Evolutionary conservation across 2,888 invertebrate genomes (phyloP), one percentile per base, ranked within the genome.

Genomic region (Limulus polyphemus): DNA sequence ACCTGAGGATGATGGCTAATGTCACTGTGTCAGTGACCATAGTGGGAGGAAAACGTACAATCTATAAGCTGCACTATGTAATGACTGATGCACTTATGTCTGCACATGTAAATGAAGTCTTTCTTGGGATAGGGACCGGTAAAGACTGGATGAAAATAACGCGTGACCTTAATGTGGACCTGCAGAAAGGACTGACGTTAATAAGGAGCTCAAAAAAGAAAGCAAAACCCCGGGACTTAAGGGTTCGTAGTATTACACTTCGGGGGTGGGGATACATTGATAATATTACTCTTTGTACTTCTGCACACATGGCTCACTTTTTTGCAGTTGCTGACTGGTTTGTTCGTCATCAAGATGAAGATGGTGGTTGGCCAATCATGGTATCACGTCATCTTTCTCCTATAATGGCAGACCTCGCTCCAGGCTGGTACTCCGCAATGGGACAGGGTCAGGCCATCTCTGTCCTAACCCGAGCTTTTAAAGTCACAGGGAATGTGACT

Each of bases 351-450:
- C 98, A 98, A 79, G 88, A 94, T 74, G 75, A 81, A 59, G 83
- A 85, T 17, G 98, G 98, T 56, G 98, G 95, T 65, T 98, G 97
- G 93, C 83, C 90, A 57, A 90, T 93, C 74, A 88, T 89, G 59
- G 94, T 93, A 57, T 82, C 83, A 62, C 80, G 93, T 49, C 69
- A 65, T 32, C 62, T 74, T 52, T 73, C 85, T 82, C 78, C 82
- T 86, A 69, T 84, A 56, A 86, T 87, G 46, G 86, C 87, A 76
- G 86, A 87, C 70, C 81, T 97, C 57, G 81, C 82, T 69, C 86
- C 92, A 1, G 93, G 93, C 64, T 94, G 94, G 94, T 88, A 93
- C 76, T 97, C 95, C 0, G 92, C 97, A 0, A 99, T 99, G 99
- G 94, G 92, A 3, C 98, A 99, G 76, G 98, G 99, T 0, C 98